Percentiles rank a stretch among this genome's conserved stretches.
These are phyloP conservation scores for Pipa parva DNA, from an alignment of 2,113 vertebrate species.

Conservation along the genomic window DNA sequence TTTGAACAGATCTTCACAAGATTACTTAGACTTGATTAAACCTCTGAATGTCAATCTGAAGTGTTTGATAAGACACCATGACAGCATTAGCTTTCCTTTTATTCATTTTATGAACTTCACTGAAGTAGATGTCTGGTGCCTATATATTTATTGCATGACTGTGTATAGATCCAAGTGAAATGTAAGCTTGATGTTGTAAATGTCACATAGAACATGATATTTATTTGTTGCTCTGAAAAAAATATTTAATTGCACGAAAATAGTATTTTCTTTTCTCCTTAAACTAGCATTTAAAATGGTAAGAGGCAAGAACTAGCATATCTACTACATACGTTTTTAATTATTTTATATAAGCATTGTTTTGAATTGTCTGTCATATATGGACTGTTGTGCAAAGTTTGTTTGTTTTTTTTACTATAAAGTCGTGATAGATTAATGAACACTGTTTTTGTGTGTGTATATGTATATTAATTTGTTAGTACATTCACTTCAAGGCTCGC, in stretches of 20 bases:
- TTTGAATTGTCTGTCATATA: too few species aligned
- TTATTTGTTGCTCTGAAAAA: too few species aligned
- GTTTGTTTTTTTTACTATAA: not conserved
- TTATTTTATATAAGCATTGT: too few species aligned
- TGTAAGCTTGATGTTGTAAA: not conserved
- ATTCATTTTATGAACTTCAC: not conserved
- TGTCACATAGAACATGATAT: too few species aligned
- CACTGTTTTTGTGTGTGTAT: too few species aligned
- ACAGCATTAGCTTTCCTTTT: not conserved
- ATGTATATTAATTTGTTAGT: not conserved
- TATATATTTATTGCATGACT: not conserved
- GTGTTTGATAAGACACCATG: not conserved
- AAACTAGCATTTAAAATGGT: not conserved
- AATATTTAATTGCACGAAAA: too few species aligned
- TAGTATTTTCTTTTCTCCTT: not conserved
- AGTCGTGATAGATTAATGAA: too few species aligned
- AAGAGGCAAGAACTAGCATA: too few species aligned
- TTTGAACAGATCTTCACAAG: conserved; percentile 19
- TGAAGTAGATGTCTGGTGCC: not conserved
- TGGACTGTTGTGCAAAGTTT: not conserved
- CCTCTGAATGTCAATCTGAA: conserved; percentile 17
- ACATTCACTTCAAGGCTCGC: conserved; percentile 67
- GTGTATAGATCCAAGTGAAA: not conserved
- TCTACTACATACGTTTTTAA: too few species aligned
- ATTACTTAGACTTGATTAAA: conserved; percentile 30